Conservation (phyloP, 2,888 invertebrate species). For the Aelia acuminata region DNA sequence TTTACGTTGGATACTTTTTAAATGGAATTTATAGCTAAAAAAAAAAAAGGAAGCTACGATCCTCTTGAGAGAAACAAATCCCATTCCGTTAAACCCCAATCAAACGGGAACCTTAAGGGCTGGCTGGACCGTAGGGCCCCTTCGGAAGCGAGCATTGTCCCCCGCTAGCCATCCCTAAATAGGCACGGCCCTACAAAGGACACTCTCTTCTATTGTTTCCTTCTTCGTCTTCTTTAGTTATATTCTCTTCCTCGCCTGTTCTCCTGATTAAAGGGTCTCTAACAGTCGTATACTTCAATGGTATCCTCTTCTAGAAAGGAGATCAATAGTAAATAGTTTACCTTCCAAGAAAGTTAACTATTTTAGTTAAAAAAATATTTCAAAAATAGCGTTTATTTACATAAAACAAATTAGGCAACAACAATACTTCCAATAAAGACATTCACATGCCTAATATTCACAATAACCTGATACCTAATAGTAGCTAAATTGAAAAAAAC, state of each 20-base stretch:
- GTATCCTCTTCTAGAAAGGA: no score
- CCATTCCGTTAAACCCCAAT: slow-evolving; percentile 8
- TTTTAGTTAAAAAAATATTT: no score
- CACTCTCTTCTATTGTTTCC: slow-evolving; percentile 32
- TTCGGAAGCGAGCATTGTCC: neutral
- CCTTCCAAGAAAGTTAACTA: no score
- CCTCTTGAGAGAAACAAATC: neutral
- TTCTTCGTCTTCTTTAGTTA: slow-evolving; percentile 13
- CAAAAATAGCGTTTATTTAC: no score
- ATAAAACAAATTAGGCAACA: no score
- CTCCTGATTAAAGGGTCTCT: slow-evolving; percentile 6
- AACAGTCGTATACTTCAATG: neutral
- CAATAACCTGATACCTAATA: no score
- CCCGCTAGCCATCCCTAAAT: neutral
- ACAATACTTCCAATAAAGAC: no score
- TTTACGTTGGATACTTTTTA: neutral
- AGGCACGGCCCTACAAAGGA: slow-evolving; percentile 10
- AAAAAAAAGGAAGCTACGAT: neutral
- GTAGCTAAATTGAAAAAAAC: no score
- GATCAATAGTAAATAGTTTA: no score
- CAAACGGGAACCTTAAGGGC: neutral
- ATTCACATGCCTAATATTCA: no score
- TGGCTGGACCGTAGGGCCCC: neutral
- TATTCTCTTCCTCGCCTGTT: neutral
- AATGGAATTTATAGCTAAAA: neutral